phyloP scores from a whole-genome alignment of 2,888 invertebrate species.

The Megastigmus dorsalis region DNA sequence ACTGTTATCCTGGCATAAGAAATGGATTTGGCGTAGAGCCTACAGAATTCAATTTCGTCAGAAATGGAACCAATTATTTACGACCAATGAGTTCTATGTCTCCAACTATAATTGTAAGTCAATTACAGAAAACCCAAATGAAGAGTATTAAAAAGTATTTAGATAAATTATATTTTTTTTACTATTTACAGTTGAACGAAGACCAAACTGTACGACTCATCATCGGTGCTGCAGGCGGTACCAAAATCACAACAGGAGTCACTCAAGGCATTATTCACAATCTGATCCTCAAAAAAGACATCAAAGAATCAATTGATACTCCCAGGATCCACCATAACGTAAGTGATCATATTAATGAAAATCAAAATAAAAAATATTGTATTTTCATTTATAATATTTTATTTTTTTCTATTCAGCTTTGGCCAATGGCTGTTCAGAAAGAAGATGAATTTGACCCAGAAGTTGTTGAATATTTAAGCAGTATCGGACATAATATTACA shows the following conservation, averaged over 20 bases:
- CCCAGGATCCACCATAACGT: slow-evolving; percentile 39
- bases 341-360: slow-evolving; percentile 4
- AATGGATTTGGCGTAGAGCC: slow-evolving; percentile 86
- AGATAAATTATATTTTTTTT: neutral
- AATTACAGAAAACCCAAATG: neutral
- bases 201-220: slow-evolving; percentile 74
- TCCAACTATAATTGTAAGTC: slow-evolving; percentile 76
- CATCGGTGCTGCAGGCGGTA: slow-evolving; percentile 92
- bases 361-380: no score
- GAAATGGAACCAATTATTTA: slow-evolving; percentile 79
- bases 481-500: neutral
- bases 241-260: slow-evolving; percentile 90
- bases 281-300: neutral
- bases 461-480: neutral
- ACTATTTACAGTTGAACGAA: slow-evolving; percentile 13
- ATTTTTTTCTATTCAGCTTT: slow-evolving; percentile 1
- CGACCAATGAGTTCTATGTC: slow-evolving; percentile 94
- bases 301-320: slow-evolving; percentile 16
- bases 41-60: slow-evolving; percentile 88
- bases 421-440: slow-evolving; percentile 25
- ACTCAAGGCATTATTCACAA: slow-evolving; percentile 60
- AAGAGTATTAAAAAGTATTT: neutral
- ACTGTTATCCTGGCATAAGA: slow-evolving; percentile 81
- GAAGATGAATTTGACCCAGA: neutral
- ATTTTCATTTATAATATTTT: no score